Conservation (phyloP, 2,113 vertebrate genomes). For the Mesitornis unicolor region DNA sequence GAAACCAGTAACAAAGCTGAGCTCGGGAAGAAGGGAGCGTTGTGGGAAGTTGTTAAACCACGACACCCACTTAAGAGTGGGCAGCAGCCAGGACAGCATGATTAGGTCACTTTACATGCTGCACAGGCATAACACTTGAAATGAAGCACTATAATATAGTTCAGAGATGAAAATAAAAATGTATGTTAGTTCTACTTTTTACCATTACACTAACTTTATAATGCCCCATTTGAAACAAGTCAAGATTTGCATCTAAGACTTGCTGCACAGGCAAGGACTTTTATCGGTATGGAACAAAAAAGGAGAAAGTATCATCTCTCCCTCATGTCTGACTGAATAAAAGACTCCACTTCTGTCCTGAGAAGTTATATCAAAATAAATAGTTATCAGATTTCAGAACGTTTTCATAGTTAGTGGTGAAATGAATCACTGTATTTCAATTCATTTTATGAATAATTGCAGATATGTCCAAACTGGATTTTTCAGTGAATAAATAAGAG, state of each 20-base stretch:
- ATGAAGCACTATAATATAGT: not conserved
- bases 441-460: not conserved
- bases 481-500: not conserved
- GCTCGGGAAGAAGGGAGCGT: too few relatives aligned
- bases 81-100: not conserved
- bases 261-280: not conserved
- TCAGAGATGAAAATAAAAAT: not conserved
- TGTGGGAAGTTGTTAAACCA: too few relatives aligned
- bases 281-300: not conserved
- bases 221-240: not conserved
- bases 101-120: not conserved
- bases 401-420: not conserved
- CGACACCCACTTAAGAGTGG: too few relatives aligned
- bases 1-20: too few relatives aligned
- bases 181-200: not conserved
- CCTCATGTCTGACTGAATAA: not conserved
- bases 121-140: not conserved
- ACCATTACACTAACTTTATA: not conserved
- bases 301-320: not conserved
- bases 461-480: not conserved
- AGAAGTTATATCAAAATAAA: not conserved
- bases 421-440: not conserved
- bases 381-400: not conserved
- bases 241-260: not conserved
- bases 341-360: not conserved